These are phyloP conservation scores for Clusia tigrina DNA, from an alignment of 2,888 invertebrate genomes.

Conservation along the genomic window DNA sequence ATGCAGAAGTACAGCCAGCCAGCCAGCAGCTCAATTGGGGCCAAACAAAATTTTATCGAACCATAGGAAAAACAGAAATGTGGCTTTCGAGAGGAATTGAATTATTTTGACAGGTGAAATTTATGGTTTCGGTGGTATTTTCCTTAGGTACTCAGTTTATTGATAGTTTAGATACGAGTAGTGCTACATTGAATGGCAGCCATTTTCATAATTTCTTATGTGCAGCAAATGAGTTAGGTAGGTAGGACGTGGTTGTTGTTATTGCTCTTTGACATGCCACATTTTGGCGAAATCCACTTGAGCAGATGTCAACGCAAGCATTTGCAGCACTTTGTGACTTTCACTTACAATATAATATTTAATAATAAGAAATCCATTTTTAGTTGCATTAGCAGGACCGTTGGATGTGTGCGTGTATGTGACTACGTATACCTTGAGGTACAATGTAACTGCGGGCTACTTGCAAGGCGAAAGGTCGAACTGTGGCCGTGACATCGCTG, in stretches of 20 bases:
- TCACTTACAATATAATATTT: conserved; percentile 49
- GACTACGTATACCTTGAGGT: background rate
- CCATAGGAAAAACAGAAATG: background rate
- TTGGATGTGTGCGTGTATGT: background rate
- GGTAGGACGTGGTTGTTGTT: conserved; percentile 28
- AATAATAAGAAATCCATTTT: conserved; percentile 43
- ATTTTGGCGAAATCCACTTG: conserved; percentile 41
- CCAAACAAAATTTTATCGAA: background rate
- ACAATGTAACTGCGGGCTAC: background rate
- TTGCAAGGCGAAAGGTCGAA: background rate
- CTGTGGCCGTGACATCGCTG: conserved; percentile 53
- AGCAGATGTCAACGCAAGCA: conserved; percentile 52
- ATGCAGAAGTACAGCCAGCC: background rate
- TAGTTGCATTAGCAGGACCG: background rate
- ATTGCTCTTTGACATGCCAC: background rate
- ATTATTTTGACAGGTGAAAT: background rate
- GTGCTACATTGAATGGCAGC: background rate
- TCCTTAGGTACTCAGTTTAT: background rate
- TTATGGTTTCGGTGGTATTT: background rate
- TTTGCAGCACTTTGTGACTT: conserved; percentile 40
- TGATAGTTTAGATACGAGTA: no score
- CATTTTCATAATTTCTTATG: conserved; percentile 40
- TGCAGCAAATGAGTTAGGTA: conserved; percentile 36
- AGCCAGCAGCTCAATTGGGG: no score
- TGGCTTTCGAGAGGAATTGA: background rate